A percentile compares a stretch with the other conserved stretches of the same genome.
Conservation (phyloP, 2,888 invertebrate species). For the Cheilosia urbana region DNA sequence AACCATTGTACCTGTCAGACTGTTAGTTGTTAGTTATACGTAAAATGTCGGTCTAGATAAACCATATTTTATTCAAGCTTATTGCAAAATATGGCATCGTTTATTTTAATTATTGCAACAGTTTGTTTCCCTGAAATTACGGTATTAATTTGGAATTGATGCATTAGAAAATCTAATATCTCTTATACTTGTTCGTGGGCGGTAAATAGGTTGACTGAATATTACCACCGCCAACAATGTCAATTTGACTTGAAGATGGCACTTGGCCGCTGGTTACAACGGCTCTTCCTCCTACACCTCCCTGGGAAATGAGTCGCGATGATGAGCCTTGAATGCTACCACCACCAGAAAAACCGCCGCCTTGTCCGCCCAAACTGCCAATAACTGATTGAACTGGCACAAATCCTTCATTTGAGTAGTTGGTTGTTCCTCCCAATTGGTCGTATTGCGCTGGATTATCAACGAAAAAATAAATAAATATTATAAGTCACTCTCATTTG, state of each 20-base stretch:
- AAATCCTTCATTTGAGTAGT: constrained; percentile 79
- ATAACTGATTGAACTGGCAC: constrained; percentile 81
- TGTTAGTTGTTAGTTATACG: background rate
- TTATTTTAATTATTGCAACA: background rate
- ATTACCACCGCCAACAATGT: constrained; percentile 16
- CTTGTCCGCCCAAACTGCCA: constrained; percentile 78
- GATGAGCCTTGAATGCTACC: constrained; percentile 18
- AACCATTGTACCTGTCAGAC: too few species aligned
- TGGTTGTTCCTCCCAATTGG: constrained; percentile 80
- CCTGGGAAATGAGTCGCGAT: constrained; percentile 24
- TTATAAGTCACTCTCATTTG: background rate
- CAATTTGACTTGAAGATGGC: constrained; percentile 27
- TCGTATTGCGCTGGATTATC: constrained; percentile 80
- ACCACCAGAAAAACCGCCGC: constrained; percentile 1
- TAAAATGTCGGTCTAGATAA: background rate
- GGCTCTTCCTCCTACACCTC: background rate
- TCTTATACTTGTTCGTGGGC: constrained; percentile 35
- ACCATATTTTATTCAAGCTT: too few species aligned
- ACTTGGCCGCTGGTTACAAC: background rate
- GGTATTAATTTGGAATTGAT: background rate
- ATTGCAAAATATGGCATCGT: too few species aligned
- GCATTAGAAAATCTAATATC: constrained; percentile 21
- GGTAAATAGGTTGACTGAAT: constrained; percentile 43
- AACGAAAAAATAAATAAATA: too few species aligned
- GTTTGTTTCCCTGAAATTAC: background rate